These are phyloP conservation scores for Rhinella marina DNA, from an alignment of 2,797 vertebrate genomes.

Conservation along the genomic window DNA sequence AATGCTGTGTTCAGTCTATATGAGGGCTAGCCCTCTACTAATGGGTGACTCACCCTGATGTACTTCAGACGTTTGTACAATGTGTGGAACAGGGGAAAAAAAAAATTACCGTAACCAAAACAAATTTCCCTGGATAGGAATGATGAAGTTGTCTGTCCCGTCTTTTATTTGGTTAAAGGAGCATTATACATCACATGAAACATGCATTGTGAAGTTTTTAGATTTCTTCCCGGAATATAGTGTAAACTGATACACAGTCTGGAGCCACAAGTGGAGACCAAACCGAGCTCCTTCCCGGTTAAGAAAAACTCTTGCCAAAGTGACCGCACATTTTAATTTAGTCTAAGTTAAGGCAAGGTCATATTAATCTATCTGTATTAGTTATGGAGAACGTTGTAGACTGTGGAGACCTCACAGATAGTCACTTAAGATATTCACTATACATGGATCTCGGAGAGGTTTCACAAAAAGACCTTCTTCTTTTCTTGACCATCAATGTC, in stretches of 20 bases:
- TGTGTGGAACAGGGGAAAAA: background rate
- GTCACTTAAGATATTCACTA: background rate
- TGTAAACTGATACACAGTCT: conserved; percentile 43
- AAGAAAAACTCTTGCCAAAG: conserved; percentile 18
- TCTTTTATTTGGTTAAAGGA: conserved; percentile 30
- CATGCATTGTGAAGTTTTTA: conserved; percentile 34
- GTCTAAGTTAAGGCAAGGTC: background rate
- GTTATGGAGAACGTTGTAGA: background rate
- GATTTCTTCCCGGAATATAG: conserved; percentile 38
- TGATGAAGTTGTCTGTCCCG: conserved; percentile 10
- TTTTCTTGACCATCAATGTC: background rate
- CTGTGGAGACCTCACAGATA: background rate
- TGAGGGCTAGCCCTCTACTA: conserved; percentile 1
- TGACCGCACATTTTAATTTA: background rate
- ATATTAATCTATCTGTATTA: background rate
- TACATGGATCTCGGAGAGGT: background rate
- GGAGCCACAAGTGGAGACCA: background rate
- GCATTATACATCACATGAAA: conserved; percentile 33
- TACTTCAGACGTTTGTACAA: conserved; percentile 30
- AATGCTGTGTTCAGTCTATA: background rate
- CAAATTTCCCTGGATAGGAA: conserved; percentile 4
- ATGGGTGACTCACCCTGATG: conserved; percentile 34
- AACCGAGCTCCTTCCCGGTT: conserved; percentile 8
- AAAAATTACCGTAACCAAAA: conserved; percentile 44
- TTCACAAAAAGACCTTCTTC: background rate